Percentiles rank a stretch among this genome's conserved stretches.
Conservation (phyloP, 2,797 vertebrate genomes). For the Gymnoscopelus microlampas region DNA sequence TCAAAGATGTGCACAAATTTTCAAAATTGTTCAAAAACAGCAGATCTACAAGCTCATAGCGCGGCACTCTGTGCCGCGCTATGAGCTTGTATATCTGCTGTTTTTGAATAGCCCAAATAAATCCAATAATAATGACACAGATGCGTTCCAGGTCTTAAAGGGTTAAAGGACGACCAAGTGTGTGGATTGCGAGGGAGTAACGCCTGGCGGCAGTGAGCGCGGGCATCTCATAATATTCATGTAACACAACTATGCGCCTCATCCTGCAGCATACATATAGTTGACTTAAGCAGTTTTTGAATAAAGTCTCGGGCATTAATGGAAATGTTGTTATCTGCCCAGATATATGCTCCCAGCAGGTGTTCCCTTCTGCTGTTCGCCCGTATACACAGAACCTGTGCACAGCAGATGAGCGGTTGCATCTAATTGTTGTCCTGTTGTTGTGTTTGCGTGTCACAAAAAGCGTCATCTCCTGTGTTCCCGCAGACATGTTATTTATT, state of each 20-base stretch:
- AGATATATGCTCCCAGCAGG: conserved; percentile 38
- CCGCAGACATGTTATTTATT: conserved; percentile 65
- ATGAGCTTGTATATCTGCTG: too few relatives aligned
- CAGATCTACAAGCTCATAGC: too few relatives aligned
- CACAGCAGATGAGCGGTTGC: conserved; percentile 39
- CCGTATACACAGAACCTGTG: conserved; percentile 12
- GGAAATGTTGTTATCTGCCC: conserved; percentile 46
- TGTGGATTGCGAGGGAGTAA: not conserved
- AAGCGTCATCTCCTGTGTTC: conserved; percentile 39
- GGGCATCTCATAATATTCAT: conserved; percentile 30
- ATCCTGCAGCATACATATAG: conserved; percentile 28
- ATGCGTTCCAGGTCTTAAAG: too few relatives aligned
- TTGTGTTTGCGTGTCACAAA: conserved; percentile 32
- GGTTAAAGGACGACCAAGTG: not conserved
- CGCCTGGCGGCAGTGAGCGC: conserved; percentile 13
- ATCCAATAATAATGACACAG: too few relatives aligned
- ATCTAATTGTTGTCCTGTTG: conserved; percentile 48
- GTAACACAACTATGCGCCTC: conserved; percentile 19
- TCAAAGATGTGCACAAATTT: too few relatives aligned
- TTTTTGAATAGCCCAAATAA: too few relatives aligned
- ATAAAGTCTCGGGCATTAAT: conserved; percentile 35
- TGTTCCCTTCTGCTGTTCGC: conserved; percentile 44
- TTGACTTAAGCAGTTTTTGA: conserved; percentile 46
- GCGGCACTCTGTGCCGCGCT: too few relatives aligned
- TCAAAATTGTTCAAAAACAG: too few relatives aligned